Percentiles rank a stretch among this genome's conserved stretches.
These are phyloP conservation scores for Lordiphosa stackelbergi DNA, from an alignment of 1,140 invertebrate genomes.

Conservation along the genomic window DNA sequence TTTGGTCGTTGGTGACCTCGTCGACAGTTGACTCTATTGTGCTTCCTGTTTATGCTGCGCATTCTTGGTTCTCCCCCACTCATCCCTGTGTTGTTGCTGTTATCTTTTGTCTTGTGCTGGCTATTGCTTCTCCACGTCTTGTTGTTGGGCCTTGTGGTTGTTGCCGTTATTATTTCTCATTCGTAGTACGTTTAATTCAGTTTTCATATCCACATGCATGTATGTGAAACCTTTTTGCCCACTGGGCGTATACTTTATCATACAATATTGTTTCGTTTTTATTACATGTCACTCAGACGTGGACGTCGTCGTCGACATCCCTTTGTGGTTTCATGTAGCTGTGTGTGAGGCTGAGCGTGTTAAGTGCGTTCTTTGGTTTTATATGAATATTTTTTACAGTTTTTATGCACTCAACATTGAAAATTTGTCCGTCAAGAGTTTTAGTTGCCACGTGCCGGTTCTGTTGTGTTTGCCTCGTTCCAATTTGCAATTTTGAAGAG, in stretches of 20 bases:
- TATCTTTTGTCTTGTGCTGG: slow-evolving; percentile 66
- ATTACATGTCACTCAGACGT: slow-evolving; percentile 73
- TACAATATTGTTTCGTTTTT: slow-evolving; percentile 75
- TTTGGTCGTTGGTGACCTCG: slow-evolving; percentile 56
- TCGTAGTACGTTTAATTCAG: slow-evolving; percentile 75
- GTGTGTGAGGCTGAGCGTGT: slow-evolving; percentile 52
- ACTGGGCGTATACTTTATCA: slow-evolving; percentile 74
- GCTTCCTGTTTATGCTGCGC: slow-evolving; percentile 68
- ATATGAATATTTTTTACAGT: slow-evolving; percentile 70
- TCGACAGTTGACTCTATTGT: slow-evolving; percentile 73
- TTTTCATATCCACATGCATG: slow-evolving; percentile 63
- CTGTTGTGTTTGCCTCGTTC: slow-evolving; percentile 39
- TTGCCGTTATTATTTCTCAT: slow-evolving; percentile 65
- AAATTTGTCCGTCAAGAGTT: slow-evolving; percentile 71
- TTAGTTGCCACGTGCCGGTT: slow-evolving; percentile 49
- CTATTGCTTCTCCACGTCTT: slow-evolving; percentile 64
- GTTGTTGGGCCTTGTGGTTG: slow-evolving; percentile 15
- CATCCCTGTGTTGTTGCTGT: slow-evolving; percentile 47
- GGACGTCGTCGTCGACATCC: slow-evolving; percentile 23
- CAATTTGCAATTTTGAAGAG: slow-evolving; percentile 39
- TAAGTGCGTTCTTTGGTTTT: slow-evolving; percentile 74
- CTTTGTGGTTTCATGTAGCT: slow-evolving; percentile 36
- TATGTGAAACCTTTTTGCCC: slow-evolving; percentile 47
- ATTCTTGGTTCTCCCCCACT: slow-evolving; percentile 43
- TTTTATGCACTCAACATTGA: slow-evolving; percentile 72